Percentiles rank a stretch among this genome's conserved stretches.
These are phyloP conservation scores for Pipistrellus pygmaeus DNA, from an alignment of 2,797 vertebrate genomes.

Conservation along the genomic window DNA sequence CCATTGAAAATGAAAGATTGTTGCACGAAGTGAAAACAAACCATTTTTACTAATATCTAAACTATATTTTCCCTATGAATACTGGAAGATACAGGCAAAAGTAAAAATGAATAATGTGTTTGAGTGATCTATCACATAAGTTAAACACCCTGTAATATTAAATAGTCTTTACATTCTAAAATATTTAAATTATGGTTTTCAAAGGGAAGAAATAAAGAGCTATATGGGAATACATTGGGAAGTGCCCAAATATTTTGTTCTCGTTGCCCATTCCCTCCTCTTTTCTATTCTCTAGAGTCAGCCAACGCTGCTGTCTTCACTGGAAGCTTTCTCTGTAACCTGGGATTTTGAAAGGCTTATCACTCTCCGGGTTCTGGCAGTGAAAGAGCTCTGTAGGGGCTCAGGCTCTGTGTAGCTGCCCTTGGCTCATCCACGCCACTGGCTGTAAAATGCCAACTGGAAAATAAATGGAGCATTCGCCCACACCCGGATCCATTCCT, in stretches of 20 bases:
- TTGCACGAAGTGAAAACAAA: constrained; percentile 5
- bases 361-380: constrained; percentile 19
- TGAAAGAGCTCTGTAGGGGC: neutral
- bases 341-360: constrained; percentile 20
- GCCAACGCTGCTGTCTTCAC: neutral
- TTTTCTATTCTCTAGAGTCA: neutral
- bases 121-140: neutral
- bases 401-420: constrained; percentile 52
- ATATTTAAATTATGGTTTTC: neutral
- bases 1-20: neutral
- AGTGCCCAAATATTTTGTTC: neutral
- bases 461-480: constrained; percentile 69
- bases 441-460: constrained; percentile 69
- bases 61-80: neutral
- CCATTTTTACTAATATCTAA: neutral
- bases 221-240: neutral
- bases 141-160: neutral
- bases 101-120: neutral
- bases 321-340: neutral
- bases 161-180: neutral
- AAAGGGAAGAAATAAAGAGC: neutral
- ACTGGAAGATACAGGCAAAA: neutral
- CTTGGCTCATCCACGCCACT: constrained; percentile 60
- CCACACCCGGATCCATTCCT: constrained; percentile 39
- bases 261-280: neutral